Percentiles rank a stretch among this genome's conserved stretches.
phyloP scores from a whole-genome alignment of 2,797 vertebrate genomes.

The Bryconaethiops microstoma region DNA sequence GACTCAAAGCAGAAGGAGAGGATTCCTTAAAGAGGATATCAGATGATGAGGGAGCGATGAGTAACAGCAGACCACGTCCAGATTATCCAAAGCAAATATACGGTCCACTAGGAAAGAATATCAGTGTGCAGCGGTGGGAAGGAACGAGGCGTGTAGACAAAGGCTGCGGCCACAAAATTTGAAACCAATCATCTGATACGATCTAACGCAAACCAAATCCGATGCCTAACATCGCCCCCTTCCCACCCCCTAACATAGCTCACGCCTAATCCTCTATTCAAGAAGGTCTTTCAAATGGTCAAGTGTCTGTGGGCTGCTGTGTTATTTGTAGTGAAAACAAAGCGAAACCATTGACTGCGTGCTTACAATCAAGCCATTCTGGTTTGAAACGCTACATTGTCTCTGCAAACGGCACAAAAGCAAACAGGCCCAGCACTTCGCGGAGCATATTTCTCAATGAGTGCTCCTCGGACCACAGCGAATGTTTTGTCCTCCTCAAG shows the following conservation, averaged over 20 bases:
- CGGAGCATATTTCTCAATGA: constrained; percentile 2
- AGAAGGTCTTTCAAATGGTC: neutral
- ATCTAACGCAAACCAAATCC: constrained; percentile 8
- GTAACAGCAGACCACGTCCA: neutral
- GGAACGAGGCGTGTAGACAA: neutral
- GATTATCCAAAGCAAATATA: constrained; percentile 47
- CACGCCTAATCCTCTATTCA: neutral
- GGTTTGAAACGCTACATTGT: neutral
- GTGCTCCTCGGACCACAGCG: neutral
- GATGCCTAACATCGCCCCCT: neutral
- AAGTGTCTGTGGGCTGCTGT: neutral
- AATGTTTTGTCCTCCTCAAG: constrained; percentile 17
- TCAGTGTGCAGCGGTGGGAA: neutral
- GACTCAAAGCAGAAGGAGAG: constrained; percentile 28
- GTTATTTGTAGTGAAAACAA: neutral
- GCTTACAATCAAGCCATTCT: neutral
- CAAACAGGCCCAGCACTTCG: neutral
- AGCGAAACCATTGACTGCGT: neutral
- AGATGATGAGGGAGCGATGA: constrained; percentile 19
- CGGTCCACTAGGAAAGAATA: constrained; percentile 27
- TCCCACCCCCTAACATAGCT: neutral
- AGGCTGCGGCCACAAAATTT: neutral
- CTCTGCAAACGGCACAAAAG: neutral
- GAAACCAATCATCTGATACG: neutral
- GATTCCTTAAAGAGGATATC: constrained; percentile 43